Conservation (phyloP, 2,797 vertebrate genomes). For the Eremophila alpestris region DNA sequence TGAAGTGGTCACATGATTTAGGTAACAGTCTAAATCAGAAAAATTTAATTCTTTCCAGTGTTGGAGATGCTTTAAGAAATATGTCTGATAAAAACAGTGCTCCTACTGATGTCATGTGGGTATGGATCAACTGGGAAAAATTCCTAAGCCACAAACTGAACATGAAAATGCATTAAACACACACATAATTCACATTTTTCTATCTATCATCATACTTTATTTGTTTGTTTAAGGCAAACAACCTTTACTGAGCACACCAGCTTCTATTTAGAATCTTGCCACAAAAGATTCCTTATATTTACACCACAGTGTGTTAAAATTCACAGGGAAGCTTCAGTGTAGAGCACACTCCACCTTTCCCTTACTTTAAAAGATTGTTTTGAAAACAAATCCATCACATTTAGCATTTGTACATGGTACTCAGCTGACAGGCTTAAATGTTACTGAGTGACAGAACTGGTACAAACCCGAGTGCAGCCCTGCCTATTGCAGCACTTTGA, state of each 20-base stretch:
- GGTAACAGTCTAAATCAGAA: background rate
- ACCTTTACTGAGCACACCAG: background rate
- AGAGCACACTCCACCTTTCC: background rate
- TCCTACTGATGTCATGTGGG: background rate
- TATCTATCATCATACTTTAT: background rate
- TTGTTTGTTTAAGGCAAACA: background rate
- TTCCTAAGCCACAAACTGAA: background rate
- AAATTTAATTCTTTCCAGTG: background rate
- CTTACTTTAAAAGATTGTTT: background rate
- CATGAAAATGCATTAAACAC: background rate
- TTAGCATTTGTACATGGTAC: constrained; percentile 35
- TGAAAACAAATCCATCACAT: constrained; percentile 60
- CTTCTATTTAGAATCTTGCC: background rate
- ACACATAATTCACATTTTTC: background rate
- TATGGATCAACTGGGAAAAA: background rate
- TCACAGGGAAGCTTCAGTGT: background rate
- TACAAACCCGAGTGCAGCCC: background rate
- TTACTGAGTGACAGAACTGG: constrained; percentile 36
- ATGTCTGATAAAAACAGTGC: background rate
- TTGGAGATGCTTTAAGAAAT: background rate
- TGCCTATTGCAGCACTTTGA: background rate
- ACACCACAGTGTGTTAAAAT: background rate
- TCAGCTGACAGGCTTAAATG: constrained; percentile 22
- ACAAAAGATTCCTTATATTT: background rate
- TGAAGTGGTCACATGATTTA: background rate